These are phyloP conservation scores for Platysteira castanea DNA, from an alignment of 2,113 vertebrate species.

Conservation along the genomic window DNA sequence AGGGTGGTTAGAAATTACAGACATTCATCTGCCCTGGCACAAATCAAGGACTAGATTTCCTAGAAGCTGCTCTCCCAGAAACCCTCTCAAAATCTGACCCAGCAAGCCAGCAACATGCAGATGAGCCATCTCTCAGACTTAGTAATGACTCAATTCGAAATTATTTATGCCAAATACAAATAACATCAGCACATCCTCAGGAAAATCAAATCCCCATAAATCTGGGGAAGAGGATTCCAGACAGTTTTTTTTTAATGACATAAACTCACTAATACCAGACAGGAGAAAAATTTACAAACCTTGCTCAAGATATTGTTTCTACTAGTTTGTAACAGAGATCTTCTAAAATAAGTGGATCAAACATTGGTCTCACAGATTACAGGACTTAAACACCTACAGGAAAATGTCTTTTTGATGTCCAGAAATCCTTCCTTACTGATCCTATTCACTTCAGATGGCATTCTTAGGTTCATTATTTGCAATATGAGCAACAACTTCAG, in stretches of 20 bases:
- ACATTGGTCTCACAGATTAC: not conserved
- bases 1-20: not conserved
- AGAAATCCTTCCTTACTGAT: not conserved
- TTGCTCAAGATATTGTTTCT: not conserved
- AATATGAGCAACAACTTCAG: not conserved
- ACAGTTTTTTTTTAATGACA: not conserved
- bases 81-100: not conserved
- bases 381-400: not conserved
- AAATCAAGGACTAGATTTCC: not conserved
- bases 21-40: not conserved
- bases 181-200: not conserved
- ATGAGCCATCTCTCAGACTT: not conserved
- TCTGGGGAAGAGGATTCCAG: not conserved
- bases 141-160: not conserved
- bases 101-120: not conserved
- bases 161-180: not conserved
- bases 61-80: constrained; percentile 12
- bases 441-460: not conserved
- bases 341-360: not conserved
- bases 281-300: not conserved
- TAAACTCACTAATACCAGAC: not conserved
- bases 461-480: not conserved
- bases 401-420: not conserved
- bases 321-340: not conserved
- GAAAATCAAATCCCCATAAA: constrained; percentile 11